Evolutionary conservation across 1,140 invertebrate genomes (phyloP), one percentile per base, ranked within the genome.

Genomic region (Physella acuta): DNA sequence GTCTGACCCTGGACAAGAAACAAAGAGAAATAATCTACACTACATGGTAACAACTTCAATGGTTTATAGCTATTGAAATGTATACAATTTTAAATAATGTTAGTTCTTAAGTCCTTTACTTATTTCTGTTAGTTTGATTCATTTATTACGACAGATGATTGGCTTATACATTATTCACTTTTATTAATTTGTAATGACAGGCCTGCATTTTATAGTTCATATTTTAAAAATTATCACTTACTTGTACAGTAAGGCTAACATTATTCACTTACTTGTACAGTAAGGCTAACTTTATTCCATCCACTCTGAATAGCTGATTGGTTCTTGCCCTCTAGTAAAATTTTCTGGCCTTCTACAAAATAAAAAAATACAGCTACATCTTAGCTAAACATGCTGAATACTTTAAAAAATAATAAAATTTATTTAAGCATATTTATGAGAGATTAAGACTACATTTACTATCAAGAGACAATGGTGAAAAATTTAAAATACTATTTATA

Each of bases 1-100:
- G 17, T 30, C 0, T 61, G 68, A 8, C 62, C 73, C 77, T 78
- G 51, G 8, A 3, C 33, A 68, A 68, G 44, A 37, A 36, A 69
- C 58, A 70, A 64, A 36, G 2, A 53, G 26, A 53, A 51, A 24
- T 26, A 53, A 53, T 53, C 20, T 24, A 3, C 4, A 8, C n/a
- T 3, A 53, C 28, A 53, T 53, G 28, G 28, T 20, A 53, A 4
- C 28, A 11, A 49, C 39, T 11, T 49, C 20, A 49, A 49, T 20
- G 20, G 20, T 49, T 49, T 49, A 20, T 49, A 8, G 8, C 20
- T 20, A 49, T 20, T 49, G 20, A 11, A n/a, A n/a, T n/a, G n/a
- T n/a, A n/a, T n/a, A n/a, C n/a, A n/a, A 49, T 49, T 8, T 53
- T 4, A 53, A 4, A n/a, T 8, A n/a, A 53, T 53, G 4, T 53